These are phyloP conservation scores for Drosophila robusta DNA, from an alignment of 2,888 invertebrate species.

Conservation along the genomic window DNA sequence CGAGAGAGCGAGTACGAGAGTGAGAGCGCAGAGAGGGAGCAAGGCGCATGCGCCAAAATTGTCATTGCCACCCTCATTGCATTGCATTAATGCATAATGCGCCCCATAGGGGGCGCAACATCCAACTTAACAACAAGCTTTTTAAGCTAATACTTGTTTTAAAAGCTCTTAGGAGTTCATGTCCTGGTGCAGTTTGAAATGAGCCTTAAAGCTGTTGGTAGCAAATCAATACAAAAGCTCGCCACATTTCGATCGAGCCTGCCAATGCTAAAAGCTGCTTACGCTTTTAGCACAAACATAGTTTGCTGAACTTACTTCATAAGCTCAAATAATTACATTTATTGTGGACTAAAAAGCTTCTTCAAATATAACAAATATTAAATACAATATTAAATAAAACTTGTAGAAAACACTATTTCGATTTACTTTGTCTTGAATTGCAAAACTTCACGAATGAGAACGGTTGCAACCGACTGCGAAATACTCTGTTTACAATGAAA, in stretches of 20 bases:
- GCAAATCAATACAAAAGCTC: background rate
- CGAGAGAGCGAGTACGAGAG: constrained; percentile 10
- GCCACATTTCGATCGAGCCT: background rate
- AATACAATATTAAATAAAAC: too few relatives aligned
- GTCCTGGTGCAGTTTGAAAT: background rate
- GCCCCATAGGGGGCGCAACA: constrained; percentile 22
- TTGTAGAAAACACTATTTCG: too few relatives aligned
- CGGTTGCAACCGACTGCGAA: too few relatives aligned
- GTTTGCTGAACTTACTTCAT: background rate
- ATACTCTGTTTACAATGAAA: too few relatives aligned
- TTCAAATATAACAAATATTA: background rate
- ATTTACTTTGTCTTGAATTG: too few relatives aligned
- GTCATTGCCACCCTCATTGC: constrained; percentile 34
- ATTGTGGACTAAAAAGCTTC: background rate
- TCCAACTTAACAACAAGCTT: background rate
- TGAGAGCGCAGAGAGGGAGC: constrained; percentile 8
- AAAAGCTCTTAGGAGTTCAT: constrained; percentile 3
- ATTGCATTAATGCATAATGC: background rate
- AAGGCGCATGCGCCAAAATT: constrained; percentile 28
- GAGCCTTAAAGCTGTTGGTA: background rate
- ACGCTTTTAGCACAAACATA: background rate
- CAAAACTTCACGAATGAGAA: too few relatives aligned
- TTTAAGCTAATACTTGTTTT: background rate
- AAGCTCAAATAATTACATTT: background rate
- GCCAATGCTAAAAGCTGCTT: background rate